Evolutionary conservation across 2,797 vertebrate species (phyloP).

Genomic region (Chaunax sp.): DNA sequence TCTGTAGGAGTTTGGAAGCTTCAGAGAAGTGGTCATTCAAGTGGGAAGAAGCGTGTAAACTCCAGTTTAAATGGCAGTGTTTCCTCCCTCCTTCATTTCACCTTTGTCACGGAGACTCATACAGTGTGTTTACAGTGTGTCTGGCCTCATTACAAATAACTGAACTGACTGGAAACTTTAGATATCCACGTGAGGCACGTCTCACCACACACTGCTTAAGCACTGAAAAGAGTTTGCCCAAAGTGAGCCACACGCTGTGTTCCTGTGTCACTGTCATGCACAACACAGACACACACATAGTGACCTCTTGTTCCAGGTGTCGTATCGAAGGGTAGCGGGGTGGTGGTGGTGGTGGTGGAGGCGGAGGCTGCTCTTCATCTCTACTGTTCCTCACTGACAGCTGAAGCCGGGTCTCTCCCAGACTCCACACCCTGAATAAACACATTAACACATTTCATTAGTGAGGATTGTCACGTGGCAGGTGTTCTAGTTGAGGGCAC

Average conservation of each 20-base stretch:
- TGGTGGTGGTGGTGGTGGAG: conserved; percentile 14
- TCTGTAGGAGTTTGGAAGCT: background rate
- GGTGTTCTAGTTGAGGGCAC: background rate
- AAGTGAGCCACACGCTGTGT: background rate
- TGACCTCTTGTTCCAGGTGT: conserved; percentile 62
- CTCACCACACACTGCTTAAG: background rate
- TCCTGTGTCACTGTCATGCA: background rate
- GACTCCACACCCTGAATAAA: conserved; percentile 79
- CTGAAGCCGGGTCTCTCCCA: conserved; percentile 77
- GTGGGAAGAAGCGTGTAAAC: conserved; percentile 19
- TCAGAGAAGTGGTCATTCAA: conserved; percentile 1
- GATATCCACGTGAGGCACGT: conserved; percentile 11
- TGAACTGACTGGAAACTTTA: conserved; percentile 36
- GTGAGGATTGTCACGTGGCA: background rate
- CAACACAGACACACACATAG: conserved; percentile 8
- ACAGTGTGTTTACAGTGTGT: conserved; percentile 21
- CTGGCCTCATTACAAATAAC: conserved; percentile 53
- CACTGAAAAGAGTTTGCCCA: background rate
- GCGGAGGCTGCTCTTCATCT: conserved; percentile 55
- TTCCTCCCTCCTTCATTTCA: conserved; percentile 35
- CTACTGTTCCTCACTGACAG: conserved; percentile 68
- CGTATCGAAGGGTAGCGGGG: conserved; percentile 48
- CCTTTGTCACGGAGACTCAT: conserved; percentile 61
- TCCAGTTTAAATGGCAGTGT: background rate
- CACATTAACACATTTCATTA: background rate